phyloP scores from a whole-genome alignment of 2,113 vertebrate genomes.

The Pseudolaguvia tuberculata region DNA sequence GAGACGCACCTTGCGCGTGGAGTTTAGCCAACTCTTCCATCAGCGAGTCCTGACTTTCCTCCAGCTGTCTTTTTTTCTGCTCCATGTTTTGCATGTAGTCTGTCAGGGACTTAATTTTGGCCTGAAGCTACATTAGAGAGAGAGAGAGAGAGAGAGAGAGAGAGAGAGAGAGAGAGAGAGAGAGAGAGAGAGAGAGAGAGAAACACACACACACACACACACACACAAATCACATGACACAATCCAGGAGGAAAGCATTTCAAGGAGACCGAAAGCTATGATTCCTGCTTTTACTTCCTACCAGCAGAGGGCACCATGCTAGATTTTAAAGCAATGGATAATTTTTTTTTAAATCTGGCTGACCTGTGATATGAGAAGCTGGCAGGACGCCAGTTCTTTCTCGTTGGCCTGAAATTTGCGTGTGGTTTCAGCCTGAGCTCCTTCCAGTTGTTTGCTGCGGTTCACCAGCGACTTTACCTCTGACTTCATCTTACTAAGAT shows the following conservation, averaged over 20 bases:
- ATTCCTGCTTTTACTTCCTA: neutral
- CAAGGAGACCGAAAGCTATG: too few species aligned
- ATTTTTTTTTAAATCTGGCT: neutral
- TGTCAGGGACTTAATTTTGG: constrained; percentile 85
- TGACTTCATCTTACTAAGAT: constrained; percentile 87
- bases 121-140: constrained; percentile 74
- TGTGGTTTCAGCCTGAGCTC: constrained; percentile 74
- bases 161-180: too few species aligned
- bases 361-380: constrained; percentile 83
- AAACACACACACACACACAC: neutral
- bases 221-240: neutral
- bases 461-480: constrained; percentile 86
- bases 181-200: too few species aligned
- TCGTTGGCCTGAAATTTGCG: constrained; percentile 82
- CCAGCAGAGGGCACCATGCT: constrained; percentile 10
- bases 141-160: too few species aligned
- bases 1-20: constrained; percentile 74
- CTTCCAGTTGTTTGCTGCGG: constrained; percentile 83
- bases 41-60: constrained; percentile 80
- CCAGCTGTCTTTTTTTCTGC: constrained; percentile 81
- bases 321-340: neutral
- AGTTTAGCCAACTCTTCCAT: constrained; percentile 81
- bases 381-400: constrained; percentile 79
- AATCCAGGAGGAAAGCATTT: too few species aligned
- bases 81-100: constrained; percentile 90